Evolutionary conservation across 2,797 vertebrate genomes (phyloP), one percentile per base, ranked within the genome.

Genomic region (Gymnothorax reevesii): DNA sequence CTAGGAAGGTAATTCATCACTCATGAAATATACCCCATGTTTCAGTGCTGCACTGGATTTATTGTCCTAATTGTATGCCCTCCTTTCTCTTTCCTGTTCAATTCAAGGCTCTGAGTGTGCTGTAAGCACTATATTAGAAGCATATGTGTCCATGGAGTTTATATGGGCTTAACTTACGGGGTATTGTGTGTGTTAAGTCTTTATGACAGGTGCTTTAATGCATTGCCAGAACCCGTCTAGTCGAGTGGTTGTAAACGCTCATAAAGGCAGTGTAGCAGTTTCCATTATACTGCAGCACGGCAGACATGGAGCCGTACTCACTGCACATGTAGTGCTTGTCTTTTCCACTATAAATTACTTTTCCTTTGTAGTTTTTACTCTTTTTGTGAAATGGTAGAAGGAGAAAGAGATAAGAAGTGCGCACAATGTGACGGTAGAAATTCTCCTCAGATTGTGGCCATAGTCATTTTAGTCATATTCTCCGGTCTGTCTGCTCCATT

Each of bases 1-100:
- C 99, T 60, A 95, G 99, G 86, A 98, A 99, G 96, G 98, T 99
- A 94, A 95, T 94, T 57, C 33, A 42, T 42, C 33, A 1, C 2
- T 42, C 33, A 42, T 42, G 1, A 42, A 42, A 42, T 42, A 42
- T 42, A 42, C 33, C 33, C 33, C 5, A 9, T 55, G 49, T 80
- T 55, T n/a, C 52, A 55, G 49, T 22, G 49, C 22, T 49, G 42
- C 73, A n/a, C 20, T 52, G 42, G 73, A 17, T 77, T 42, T 80
- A 12, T 80, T 54, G 55, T n/a, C n/a, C 17, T 80, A 49, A 22
- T 80, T 17, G 9, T 33, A 52, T 55, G 7, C 20, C 10, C 77
- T 80, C 20, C 52, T 55, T 10, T 20, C 52, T 54, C 77, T 17
- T 8, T 22, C 4, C 20, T 3, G 55, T 54, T 80, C 20, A 80